Evolutionary conservation across 2,888 invertebrate species (phyloP).

Genomic region (Muschampia plurimacula): DNA sequence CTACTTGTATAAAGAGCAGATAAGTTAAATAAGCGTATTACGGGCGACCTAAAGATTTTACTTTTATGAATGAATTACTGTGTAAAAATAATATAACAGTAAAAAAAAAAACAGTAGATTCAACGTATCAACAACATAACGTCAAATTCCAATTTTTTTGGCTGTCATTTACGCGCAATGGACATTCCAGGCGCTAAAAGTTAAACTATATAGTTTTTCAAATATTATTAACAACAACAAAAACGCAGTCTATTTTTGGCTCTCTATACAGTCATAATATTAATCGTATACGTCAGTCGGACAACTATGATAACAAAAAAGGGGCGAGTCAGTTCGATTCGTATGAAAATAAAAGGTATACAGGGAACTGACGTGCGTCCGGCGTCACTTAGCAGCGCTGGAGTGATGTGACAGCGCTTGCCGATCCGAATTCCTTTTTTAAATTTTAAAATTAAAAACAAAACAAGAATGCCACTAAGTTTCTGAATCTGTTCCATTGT

Average conservation of each 20-base stretch:
- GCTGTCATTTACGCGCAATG: not conserved
- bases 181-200: not conserved
- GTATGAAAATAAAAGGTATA: slow-evolving; percentile 83
- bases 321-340: slow-evolving; percentile 74
- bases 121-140: no score
- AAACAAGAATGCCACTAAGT: slow-evolving; percentile 63
- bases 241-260: slow-evolving; percentile 5
- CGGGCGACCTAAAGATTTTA: not conserved
- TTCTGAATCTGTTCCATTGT: slow-evolving; percentile 83
- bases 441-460: slow-evolving; percentile 77
- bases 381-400: slow-evolving; percentile 85
- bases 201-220: not conserved
- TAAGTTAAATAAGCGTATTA: slow-evolving; percentile 6
- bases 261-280: slow-evolving; percentile 60
- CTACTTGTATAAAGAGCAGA: slow-evolving; percentile 3
- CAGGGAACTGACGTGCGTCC: slow-evolving; percentile 83
- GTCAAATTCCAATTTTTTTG: no score
- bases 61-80: not conserved
- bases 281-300: slow-evolving; percentile 69
- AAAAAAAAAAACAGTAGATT: no score
- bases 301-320: slow-evolving; percentile 82
- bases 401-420: slow-evolving; percentile 85
- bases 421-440: slow-evolving; percentile 82
- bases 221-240: not conserved
- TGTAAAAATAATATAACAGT: no score